Evolutionary conservation across 2,888 invertebrate genomes (phyloP), one percentile per base, ranked within the genome.

Genomic region (Digitonthophagus gazella): DNA sequence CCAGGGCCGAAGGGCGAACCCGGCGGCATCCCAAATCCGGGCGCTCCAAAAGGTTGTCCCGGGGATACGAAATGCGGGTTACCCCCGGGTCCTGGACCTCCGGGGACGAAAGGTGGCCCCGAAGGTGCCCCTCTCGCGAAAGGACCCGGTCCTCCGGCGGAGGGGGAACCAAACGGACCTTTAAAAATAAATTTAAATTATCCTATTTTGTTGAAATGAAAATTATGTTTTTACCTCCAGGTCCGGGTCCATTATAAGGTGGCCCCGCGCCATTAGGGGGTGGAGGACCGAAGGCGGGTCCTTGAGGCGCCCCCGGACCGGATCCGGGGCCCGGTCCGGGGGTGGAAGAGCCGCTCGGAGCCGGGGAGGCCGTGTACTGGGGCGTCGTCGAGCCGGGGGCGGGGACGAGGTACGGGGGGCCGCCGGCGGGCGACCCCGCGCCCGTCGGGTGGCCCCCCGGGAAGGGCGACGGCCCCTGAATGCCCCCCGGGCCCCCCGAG

Each of bases 301-400:
- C 84, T 70, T 86, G 85, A 15, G 73, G 71, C 77, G 86, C 87
- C 66, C 83, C 84, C 11, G 89, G 88, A 57, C 86, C 87, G 66
- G 88, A 92, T 71, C 93, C 93, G 66, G 88, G 92, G 71, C 93
- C 93, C 4, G 94, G 93, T 71, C 93, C 93, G 5, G 94, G 93
- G 56, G 94, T 93, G 75, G 93, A 93, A 65, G 91, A 88, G 78
- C 90, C 93, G 78, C 88, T 93, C 75, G 92, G 93, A 78, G 90
- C 92, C 77, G 95, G 95, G 73, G 93, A 93, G 78, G 93, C 93
- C 77, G 93, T 93, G 83, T 93, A 94, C 85, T 90, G 93, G 78
- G 90, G 93, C 79, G 88, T 93, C 82, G 86, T 92, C 79, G 89
- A 92, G 79, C 87, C 93, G 77, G 88, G 92, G 80, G 87, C 92